Evolutionary conservation across 1,140 invertebrate genomes (phyloP).

Genomic region (Drosophila watanabei): DNA sequence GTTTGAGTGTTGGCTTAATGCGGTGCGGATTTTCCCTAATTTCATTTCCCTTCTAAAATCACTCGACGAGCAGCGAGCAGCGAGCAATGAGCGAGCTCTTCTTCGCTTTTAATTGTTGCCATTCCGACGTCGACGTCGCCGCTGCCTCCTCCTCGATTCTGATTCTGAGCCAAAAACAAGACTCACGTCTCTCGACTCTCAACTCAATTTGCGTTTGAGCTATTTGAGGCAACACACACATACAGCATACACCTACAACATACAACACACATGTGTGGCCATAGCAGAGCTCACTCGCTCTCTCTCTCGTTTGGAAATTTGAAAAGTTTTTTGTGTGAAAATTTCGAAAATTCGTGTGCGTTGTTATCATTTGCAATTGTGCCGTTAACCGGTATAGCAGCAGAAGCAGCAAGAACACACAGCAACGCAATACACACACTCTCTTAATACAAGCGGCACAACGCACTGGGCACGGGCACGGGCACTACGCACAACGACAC

Average conservation of each 20-base stretch:
- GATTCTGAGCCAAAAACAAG: constrained; percentile 66
- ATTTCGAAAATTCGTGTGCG: constrained; percentile 80
- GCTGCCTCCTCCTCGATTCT: constrained; percentile 31
- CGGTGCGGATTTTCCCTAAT: constrained; percentile 20
- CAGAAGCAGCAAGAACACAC: too few relatives aligned
- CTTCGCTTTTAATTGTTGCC: constrained; percentile 76
- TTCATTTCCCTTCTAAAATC: constrained; percentile 21
- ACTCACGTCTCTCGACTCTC: constrained; percentile 2
- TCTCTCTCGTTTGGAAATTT: constrained; percentile 60
- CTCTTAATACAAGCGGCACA: background rate
- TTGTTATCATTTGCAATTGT: constrained; percentile 85
- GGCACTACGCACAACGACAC: constrained; percentile 1
- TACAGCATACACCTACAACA: background rate
- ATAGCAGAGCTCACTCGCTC: constrained; percentile 14
- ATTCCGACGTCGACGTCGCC: constrained; percentile 7
- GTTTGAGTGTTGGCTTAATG: constrained; percentile 7
- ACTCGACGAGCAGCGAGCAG: background rate
- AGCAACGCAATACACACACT: constrained; percentile 46
- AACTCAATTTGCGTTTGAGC: constrained; percentile 78
- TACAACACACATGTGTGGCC: constrained; percentile 22
- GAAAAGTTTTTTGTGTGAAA: constrained; percentile 83
- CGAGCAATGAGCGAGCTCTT: constrained; percentile 13
- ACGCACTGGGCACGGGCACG: background rate
- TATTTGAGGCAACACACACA: constrained; percentile 51
- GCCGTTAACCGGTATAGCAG: constrained; percentile 78